Evolutionary conservation across 2,888 invertebrate species (phyloP).

Genomic region (Dendrolimus pini): DNA sequence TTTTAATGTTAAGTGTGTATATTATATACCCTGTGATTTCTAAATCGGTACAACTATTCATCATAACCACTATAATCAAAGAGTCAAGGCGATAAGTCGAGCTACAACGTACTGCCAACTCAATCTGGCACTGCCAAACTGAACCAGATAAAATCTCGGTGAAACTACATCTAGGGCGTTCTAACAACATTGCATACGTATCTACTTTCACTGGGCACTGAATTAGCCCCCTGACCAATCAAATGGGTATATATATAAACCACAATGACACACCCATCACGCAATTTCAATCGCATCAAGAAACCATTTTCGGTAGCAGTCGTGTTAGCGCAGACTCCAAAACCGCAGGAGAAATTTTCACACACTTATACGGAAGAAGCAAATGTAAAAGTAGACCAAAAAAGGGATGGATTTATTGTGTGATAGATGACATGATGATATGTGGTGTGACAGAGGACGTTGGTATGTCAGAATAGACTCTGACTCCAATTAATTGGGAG

Average conservation of each 20-base stretch:
- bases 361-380: background rate
- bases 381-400: background rate
- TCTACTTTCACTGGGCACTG: conserved; percentile 51
- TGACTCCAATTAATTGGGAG: no score
- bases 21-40: conserved; percentile 18
- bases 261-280: background rate
- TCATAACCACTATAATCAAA: conserved; percentile 33
- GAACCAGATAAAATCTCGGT: conserved; percentile 49
- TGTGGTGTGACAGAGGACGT: no score
- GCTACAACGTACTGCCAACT: conserved; percentile 47
- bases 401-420: no score
- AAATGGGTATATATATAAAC: conserved; percentile 2
- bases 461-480: no score
- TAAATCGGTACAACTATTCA: conserved; percentile 27
- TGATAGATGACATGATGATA: no score
- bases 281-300: background rate
- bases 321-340: conserved; percentile 1
- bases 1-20: no score
- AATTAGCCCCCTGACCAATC: conserved; percentile 27
- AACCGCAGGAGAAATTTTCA: conserved; percentile 2
- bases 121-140: conserved; percentile 43
- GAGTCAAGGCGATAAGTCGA: conserved; percentile 44
- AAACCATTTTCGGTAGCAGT: conserved; percentile 2
- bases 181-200: conserved; percentile 33
- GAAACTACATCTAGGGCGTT: conserved; percentile 53